Conservation (phyloP, 53 echinoderm and acorn worm genomes). For the Astropecten irregularis region DNA sequence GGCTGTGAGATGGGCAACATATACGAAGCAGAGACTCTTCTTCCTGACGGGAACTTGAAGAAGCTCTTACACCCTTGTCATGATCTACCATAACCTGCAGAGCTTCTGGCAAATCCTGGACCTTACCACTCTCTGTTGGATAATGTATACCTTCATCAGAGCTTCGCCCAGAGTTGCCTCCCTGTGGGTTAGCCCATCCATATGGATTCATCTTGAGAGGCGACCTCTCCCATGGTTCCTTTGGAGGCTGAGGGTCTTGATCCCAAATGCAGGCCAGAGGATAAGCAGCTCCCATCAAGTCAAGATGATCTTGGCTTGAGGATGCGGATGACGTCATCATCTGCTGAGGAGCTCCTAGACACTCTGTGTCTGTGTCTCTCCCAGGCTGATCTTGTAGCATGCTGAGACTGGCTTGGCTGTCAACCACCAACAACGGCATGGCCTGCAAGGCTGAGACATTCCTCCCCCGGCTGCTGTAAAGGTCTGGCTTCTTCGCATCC, state of each 20-base stretch:
- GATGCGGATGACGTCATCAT: conserved; percentile 15
- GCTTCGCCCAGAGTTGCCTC: neutral
- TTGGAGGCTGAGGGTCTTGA: conserved; percentile 17
- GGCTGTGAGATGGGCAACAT: conserved; percentile 85
- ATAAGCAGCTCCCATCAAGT: conserved; percentile 7
- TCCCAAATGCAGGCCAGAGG: conserved; percentile 35
- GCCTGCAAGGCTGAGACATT: conserved; percentile 39
- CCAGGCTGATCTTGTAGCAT: conserved; percentile 13
- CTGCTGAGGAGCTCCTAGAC: neutral
- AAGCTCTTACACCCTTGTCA: conserved; percentile 16
- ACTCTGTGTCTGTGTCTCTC: neutral
- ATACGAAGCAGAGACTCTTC: conserved; percentile 85
- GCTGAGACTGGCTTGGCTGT: conserved; percentile 44
- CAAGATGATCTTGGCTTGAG: conserved; percentile 32
- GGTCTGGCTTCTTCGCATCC: conserved; percentile 17
- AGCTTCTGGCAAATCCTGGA: conserved; percentile 46
- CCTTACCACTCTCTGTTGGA: neutral
- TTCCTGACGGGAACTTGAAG: conserved; percentile 70
- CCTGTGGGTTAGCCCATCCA: neutral
- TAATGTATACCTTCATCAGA: neutral
- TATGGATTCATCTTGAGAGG: conserved; percentile 8
- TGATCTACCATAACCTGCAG: conserved; percentile 51
- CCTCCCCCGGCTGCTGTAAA: conserved; percentile 18
- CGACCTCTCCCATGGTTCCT: conserved; percentile 46
- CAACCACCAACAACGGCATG: conserved; percentile 43